phyloP scores from a whole-genome alignment of 2,797 vertebrate species.

The Rhabdomys pumilio region DNA sequence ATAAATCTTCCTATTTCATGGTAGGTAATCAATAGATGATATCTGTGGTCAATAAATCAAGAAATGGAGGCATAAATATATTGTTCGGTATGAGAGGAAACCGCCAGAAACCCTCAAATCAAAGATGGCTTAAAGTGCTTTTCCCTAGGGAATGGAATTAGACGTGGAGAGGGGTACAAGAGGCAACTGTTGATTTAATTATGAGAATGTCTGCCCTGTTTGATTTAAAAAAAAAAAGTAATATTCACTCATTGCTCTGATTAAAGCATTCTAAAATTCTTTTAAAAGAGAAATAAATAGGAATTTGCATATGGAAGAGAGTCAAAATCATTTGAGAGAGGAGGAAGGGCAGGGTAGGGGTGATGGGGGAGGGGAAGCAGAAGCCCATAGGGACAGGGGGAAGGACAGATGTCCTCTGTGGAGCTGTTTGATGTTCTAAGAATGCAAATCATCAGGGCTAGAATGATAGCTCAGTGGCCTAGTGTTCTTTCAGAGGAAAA shows the following conservation, averaged over 20 bases:
- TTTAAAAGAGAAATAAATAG: slow-evolving; percentile 58
- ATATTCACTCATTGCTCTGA: slow-evolving; percentile 23
- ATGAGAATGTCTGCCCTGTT: slow-evolving; percentile 24
- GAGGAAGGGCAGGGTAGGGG: background rate
- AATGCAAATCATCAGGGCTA: background rate
- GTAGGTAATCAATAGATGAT: slow-evolving; percentile 60
- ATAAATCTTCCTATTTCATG: slow-evolving; percentile 60
- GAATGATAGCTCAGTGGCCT: background rate
- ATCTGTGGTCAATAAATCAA: slow-evolving; percentile 66
- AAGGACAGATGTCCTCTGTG: background rate
- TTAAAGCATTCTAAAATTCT: slow-evolving; percentile 54
- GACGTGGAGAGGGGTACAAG: background rate
- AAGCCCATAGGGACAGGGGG: background rate
- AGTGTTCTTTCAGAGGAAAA: background rate
- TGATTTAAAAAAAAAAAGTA: slow-evolving; percentile 18
- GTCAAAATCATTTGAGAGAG: slow-evolving; percentile 19
- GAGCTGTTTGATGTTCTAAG: background rate
- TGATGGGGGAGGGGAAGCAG: background rate
- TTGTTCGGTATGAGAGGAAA: slow-evolving; percentile 32
- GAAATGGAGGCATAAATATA: slow-evolving; percentile 33
- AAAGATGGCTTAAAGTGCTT: slow-evolving; percentile 49
- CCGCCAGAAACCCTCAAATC: slow-evolving; percentile 51
- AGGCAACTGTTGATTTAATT: slow-evolving; percentile 50
- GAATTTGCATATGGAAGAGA: background rate
- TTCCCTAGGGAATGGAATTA: slow-evolving; percentile 41